Percentiles rank a stretch among this genome's conserved stretches.
Evolutionary conservation across 2,113 vertebrate species (phyloP).

Genomic region (Microtus oregoni): DNA sequence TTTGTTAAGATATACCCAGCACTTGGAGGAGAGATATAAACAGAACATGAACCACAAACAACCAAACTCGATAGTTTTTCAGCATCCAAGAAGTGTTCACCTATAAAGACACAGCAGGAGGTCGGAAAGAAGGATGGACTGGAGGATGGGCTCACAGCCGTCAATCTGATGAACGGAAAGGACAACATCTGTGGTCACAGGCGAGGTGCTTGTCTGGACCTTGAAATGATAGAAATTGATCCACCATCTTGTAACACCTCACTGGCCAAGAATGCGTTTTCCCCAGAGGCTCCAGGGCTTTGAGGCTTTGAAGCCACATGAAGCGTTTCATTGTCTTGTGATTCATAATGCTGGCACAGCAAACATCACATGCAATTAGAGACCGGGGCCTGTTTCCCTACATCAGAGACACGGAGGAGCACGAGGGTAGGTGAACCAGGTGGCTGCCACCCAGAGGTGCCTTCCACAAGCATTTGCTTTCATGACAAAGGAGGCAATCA

Average conservation of each 20-base stretch:
- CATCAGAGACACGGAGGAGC: conserved; percentile 29
- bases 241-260: conserved; percentile 62
- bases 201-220: conserved; percentile 62
- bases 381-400: conserved; percentile 33
- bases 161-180: conserved; percentile 47
- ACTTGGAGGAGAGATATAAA: background rate
- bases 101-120: conserved; percentile 17
- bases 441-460: background rate
- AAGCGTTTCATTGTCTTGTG: conserved; percentile 79
- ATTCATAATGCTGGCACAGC: conserved; percentile 69
- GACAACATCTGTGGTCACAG: conserved; percentile 13
- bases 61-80: conserved; percentile 5
- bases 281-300: conserved; percentile 64
- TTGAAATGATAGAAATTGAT: conserved; percentile 71
- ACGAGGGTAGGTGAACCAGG: background rate
- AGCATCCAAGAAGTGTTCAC: conserved; percentile 11
- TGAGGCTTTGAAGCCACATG: conserved; percentile 75
- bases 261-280: conserved; percentile 74
- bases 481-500: conserved; percentile 42
- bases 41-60: conserved; percentile 23
- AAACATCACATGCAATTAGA: conserved; percentile 67
- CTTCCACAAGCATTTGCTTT: conserved; percentile 33
- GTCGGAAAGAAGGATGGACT: conserved; percentile 37
- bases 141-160: background rate
- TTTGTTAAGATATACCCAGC: conserved; percentile 4